These are phyloP conservation scores for Drosophila tanythrix DNA, from an alignment of 2,888 invertebrate genomes.

Conservation along the genomic window DNA sequence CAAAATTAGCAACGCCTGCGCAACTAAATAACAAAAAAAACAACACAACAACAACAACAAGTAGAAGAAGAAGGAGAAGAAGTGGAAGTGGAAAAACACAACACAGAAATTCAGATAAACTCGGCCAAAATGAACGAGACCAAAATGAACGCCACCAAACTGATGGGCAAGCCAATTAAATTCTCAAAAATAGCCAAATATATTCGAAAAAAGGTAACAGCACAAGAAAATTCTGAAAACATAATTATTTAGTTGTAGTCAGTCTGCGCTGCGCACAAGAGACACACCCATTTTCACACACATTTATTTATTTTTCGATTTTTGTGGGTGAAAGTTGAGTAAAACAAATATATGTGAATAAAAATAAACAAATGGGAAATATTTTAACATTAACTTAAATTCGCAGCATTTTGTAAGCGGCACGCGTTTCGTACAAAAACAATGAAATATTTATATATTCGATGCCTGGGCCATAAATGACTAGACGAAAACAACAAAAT, in stretches of 20 bases:
- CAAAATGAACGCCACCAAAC: slow-evolving; percentile 63
- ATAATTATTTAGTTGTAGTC: slow-evolving; percentile 31
- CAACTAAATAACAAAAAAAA: slow-evolving; percentile 3
- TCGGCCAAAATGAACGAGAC: slow-evolving; percentile 67
- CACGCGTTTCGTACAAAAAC: slow-evolving; percentile 45
- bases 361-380: background rate
- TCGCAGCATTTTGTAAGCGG: slow-evolving; percentile 52
- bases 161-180: slow-evolving; percentile 83
- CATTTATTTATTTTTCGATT: background rate
- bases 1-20: slow-evolving; percentile 67
- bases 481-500: slow-evolving; percentile 6
- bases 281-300: background rate
- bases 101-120: slow-evolving; percentile 24
- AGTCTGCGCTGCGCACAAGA: slow-evolving; percentile 16
- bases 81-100: slow-evolving; percentile 13
- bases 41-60: slow-evolving; percentile 2
- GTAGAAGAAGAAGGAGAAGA: background rate
- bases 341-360: slow-evolving; percentile 4
- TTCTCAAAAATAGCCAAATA: slow-evolving; percentile 84
- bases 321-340: slow-evolving; percentile 62
- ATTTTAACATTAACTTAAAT: slow-evolving; percentile 22
- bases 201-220: slow-evolving; percentile 84
- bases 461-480: slow-evolving; percentile 72
- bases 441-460: slow-evolving; percentile 49
- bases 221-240: background rate